Percentiles rank a stretch among this genome's conserved stretches.
Conservation (phyloP, 2,888 invertebrate species). For the Pseudolycoriella hygida region DNA sequence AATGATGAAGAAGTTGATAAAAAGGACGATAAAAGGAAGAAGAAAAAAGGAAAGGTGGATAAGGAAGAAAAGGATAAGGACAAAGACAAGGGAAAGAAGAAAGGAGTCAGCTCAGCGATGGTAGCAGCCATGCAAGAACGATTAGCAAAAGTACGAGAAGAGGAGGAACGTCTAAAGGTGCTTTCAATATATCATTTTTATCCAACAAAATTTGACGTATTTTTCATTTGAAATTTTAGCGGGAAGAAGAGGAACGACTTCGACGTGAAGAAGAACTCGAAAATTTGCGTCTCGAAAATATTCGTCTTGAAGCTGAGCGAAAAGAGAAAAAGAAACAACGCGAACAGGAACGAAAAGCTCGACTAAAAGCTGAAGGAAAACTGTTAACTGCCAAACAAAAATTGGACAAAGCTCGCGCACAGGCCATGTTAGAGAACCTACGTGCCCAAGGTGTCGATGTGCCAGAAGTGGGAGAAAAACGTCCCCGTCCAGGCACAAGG, state of each 20-base stretch:
- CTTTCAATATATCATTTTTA: no score
- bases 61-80: constrained; percentile 35
- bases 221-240: constrained; percentile 20
- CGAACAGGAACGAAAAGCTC: constrained; percentile 81
- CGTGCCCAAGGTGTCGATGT: constrained; percentile 77
- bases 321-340: constrained; percentile 80
- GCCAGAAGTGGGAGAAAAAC: constrained; percentile 47
- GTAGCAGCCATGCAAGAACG: constrained; percentile 87
- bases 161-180: constrained; percentile 52
- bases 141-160: constrained; percentile 72
- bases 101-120: constrained; percentile 66
- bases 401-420: constrained; percentile 72
- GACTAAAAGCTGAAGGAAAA: constrained; percentile 93
- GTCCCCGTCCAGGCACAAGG: constrained; percentile 54
- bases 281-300: constrained; percentile 50
- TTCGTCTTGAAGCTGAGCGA: constrained; percentile 66
- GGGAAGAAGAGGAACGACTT: constrained; percentile 67
- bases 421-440: constrained; percentile 72
- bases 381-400: constrained; percentile 85
- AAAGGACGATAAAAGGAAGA: constrained; percentile 24
- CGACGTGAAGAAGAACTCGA: constrained; percentile 58
- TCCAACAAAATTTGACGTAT: no score
- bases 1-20: constrained; percentile 17
- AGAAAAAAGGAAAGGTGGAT: constrained; percentile 15
- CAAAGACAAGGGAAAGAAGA: constrained; percentile 34